These are phyloP conservation scores for Scaptomyza caliginosa DNA, from an alignment of 2,888 invertebrate genomes.

Conservation along the genomic window DNA sequence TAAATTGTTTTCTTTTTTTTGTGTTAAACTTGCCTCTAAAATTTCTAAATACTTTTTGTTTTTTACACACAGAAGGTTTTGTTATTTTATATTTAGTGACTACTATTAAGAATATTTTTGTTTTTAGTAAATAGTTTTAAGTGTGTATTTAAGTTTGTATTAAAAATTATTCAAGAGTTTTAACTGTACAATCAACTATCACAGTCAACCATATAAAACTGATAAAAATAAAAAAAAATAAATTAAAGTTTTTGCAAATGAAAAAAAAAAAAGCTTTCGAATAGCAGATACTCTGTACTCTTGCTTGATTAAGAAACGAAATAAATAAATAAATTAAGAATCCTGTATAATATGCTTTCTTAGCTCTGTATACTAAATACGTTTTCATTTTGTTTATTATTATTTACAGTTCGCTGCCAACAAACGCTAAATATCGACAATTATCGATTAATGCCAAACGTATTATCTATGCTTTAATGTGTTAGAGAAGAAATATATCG, in stretches of 20 bases:
- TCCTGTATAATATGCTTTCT: constrained; percentile 13
- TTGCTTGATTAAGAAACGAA: not conserved
- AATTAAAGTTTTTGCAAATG: not conserved
- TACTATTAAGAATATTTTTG: constrained; percentile 23
- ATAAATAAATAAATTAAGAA: constrained; percentile 9
- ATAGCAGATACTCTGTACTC: constrained; percentile 28
- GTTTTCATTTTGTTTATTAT: too few relatives aligned
- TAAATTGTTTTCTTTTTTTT: constrained; percentile 12
- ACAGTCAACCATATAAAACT: constrained; percentile 83
- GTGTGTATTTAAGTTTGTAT: constrained; percentile 49
- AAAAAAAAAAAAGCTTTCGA: constrained; percentile 14
- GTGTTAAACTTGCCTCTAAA: constrained; percentile 62
- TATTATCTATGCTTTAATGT: constrained; percentile 16
- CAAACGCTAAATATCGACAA: constrained; percentile 41
- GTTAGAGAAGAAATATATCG: constrained; percentile 38
- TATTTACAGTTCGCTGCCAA: constrained; percentile 55
- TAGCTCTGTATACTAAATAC: constrained; percentile 16
- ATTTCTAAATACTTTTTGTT: constrained; percentile 44
- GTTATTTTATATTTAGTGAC: constrained; percentile 8
- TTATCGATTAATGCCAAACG: too few relatives aligned
- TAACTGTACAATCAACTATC: constrained; percentile 83
- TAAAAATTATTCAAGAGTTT: constrained; percentile 74
- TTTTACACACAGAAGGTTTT: constrained; percentile 53
- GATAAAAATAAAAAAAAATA: constrained; percentile 53
- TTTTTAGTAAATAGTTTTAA: constrained; percentile 26